Conservation (phyloP, 2,113 vertebrate species). For the Rhynchopsitta pachyrhyncha region DNA sequence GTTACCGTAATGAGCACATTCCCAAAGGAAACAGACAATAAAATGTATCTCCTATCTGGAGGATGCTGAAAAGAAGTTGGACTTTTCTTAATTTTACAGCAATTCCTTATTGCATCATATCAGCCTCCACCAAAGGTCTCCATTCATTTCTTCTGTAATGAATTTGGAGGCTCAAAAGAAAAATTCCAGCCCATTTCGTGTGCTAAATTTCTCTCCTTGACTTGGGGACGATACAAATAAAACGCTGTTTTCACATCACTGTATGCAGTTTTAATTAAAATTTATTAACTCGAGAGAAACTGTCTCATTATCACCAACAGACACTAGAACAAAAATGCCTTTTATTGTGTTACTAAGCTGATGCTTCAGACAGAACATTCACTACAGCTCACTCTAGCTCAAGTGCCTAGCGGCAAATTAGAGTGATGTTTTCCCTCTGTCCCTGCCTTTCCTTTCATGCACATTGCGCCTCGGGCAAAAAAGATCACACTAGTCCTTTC, state of each 20-base stretch:
- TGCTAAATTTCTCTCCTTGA: conserved; percentile 52
- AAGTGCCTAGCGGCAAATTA: conserved; percentile 56
- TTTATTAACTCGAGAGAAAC: conserved; percentile 67
- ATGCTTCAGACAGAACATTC: conserved; percentile 34
- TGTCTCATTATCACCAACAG: conserved; percentile 51
- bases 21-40: conserved; percentile 67
- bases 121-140: conserved; percentile 39
- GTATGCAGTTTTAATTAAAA: conserved; percentile 63
- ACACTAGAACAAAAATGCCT: conserved; percentile 42
- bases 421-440: conserved; percentile 3
- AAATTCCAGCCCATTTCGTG: not conserved
- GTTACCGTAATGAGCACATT: conserved; percentile 72
- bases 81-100: conserved; percentile 62
- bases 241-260: conserved; percentile 28
- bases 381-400: conserved; percentile 16
- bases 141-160: conserved; percentile 61
- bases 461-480: conserved; percentile 24
- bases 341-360: conserved; percentile 57
- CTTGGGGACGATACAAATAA: conserved; percentile 46
- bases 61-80: conserved; percentile 32
- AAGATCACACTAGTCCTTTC: not conserved
- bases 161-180: conserved; percentile 43
- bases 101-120: conserved; percentile 58
- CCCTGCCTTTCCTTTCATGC: not conserved
- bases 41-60: conserved; percentile 46